These are phyloP conservation scores for Anarsia innoxiella DNA, from an alignment of 2,888 invertebrate genomes.

Conservation along the genomic window DNA sequence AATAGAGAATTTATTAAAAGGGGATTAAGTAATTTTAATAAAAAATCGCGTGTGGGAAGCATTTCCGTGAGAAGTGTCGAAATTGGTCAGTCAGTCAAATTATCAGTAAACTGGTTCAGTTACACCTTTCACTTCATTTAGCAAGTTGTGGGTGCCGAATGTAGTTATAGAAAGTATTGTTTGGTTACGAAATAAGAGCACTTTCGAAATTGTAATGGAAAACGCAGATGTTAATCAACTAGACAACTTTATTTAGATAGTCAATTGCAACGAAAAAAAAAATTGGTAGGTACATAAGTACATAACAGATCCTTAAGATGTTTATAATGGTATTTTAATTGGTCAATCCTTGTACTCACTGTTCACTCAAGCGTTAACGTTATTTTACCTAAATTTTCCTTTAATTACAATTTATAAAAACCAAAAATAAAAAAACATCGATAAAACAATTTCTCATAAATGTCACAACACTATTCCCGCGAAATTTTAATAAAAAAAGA, in stretches of 20 bases:
- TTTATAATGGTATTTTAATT: not conserved
- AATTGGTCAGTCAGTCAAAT: slow-evolving; percentile 18
- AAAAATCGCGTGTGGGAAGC: slow-evolving; percentile 1
- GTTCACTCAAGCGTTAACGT: slow-evolving; percentile 3
- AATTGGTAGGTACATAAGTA: not conserved
- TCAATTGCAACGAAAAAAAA: too few species aligned
- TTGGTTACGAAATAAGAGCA: slow-evolving; percentile 3
- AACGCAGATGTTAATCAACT: too few species aligned
- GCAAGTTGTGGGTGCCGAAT: slow-evolving; percentile 5
- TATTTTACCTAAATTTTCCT: not conserved
- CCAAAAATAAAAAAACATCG: slow-evolving; percentile 2
- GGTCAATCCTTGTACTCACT: slow-evolving; percentile 5
- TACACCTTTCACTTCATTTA: slow-evolving; percentile 19
- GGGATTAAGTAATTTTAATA: too few species aligned
- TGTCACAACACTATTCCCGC: slow-evolving; percentile 10
- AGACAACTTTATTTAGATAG: too few species aligned
- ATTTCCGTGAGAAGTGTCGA: not conserved
- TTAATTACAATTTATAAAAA: not conserved
- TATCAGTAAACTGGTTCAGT: slow-evolving; percentile 23
- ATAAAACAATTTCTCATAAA: slow-evolving; percentile 1
- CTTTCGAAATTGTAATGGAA: slow-evolving; percentile 8
- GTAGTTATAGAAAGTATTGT: slow-evolving; percentile 3
- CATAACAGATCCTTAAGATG: not conserved
- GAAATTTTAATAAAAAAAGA: slow-evolving; percentile 8
- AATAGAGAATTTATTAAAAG: too few species aligned